Conservation (phyloP, 2,797 vertebrate species). For the Scolopax rusticola region DNA sequence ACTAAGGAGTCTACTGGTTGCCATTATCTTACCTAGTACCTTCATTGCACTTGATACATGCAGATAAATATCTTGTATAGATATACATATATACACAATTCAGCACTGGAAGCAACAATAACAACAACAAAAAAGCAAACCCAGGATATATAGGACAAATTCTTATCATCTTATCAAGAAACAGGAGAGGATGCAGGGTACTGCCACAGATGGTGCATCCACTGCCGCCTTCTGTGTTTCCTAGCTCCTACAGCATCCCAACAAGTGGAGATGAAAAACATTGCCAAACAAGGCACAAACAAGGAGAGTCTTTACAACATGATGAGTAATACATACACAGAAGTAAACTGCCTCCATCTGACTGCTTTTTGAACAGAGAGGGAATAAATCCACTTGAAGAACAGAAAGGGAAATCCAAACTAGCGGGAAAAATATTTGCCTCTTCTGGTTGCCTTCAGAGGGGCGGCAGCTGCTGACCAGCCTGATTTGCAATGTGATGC, state of each 20-base stretch:
- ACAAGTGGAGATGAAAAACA: background rate
- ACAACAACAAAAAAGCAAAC: background rate
- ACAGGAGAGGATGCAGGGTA: background rate
- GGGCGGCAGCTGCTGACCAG: background rate
- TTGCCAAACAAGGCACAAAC: background rate
- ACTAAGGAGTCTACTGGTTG: background rate
- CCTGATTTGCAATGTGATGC: fast-evolving
- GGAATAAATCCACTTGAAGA: background rate
- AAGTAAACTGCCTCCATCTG: background rate
- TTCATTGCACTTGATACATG: background rate
- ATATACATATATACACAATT: background rate
- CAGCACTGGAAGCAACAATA: background rate
- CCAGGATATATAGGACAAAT: background rate
- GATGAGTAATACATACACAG: background rate
- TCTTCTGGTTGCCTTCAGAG: background rate
- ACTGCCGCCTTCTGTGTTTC: background rate
- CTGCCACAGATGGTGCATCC: background rate
- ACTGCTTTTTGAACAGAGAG: background rate
- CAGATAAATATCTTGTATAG: background rate
- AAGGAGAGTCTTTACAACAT: background rate
- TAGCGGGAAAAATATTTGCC: background rate
- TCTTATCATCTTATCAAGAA: background rate
- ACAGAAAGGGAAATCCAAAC: background rate
- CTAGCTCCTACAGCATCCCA: background rate
- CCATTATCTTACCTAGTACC: background rate